Evolutionary conservation across 1,140 invertebrate genomes (phyloP).

Genomic region (Zaprionus capensis): DNA sequence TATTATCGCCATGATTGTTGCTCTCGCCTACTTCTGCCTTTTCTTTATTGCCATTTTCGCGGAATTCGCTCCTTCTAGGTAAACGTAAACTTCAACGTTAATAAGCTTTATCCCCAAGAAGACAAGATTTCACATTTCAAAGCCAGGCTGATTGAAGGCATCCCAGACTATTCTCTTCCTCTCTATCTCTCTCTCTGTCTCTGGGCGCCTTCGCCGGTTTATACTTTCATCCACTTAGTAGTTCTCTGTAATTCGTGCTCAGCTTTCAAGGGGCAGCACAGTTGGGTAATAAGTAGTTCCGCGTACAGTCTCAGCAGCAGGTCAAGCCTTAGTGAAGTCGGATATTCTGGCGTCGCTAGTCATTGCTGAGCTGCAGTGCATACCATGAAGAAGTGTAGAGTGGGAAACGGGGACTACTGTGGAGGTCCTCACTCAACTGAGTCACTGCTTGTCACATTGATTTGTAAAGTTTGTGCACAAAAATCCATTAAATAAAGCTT

Average conservation of each 20-base stretch:
- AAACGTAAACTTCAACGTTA: neutral
- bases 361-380: neutral
- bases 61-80: neutral
- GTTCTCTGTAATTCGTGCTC: slow-evolving; percentile 4
- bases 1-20: neutral
- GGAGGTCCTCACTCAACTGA: neutral
- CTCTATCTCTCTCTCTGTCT: neutral
- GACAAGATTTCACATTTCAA: slow-evolving; percentile 3
- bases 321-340: neutral
- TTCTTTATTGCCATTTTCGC: neutral
- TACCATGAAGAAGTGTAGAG: too few relatives aligned
- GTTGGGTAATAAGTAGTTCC: neutral
- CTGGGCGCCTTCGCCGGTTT: neutral
- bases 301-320: neutral
- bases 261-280: neutral
- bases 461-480: slow-evolving; percentile 60
- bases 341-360: neutral
- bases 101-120: neutral
- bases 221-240: slow-evolving; percentile 4
- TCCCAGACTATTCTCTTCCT: neutral
- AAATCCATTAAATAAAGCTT: slow-evolving; percentile 70
- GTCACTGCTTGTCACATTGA: slow-evolving; percentile 39
- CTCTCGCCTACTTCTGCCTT: too few relatives aligned
- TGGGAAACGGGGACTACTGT: neutral
- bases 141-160: neutral